Evolutionary conservation across 2,797 vertebrate species (phyloP), one percentile per base, ranked within the genome.

Genomic region (Synaphobranchus kaupii): DNA sequence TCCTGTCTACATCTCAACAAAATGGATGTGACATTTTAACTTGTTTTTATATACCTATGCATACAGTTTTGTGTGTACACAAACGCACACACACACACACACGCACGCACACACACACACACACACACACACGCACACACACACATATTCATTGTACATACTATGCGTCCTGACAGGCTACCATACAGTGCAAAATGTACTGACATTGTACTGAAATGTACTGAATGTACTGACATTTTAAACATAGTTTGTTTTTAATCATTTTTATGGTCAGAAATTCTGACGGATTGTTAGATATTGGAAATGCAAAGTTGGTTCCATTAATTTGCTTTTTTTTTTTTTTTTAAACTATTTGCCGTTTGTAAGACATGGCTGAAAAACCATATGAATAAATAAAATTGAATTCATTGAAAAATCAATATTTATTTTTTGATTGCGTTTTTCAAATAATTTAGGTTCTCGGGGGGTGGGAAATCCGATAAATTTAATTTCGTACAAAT

Each of bases 361-460:
- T 56, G 12, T 15, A 56, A 56, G 17, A n/a, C 22, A 66, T 66
- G 7, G 60, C 22, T 66, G 60, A 22, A 28, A 66, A 66, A 66
- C 60, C 60, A 66, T 9, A 66, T 66, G 60, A 66, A 66, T 66
- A 66, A 66, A 66, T 66, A 66, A 66, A 66, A 66, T 66, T 66
- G 5, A 66, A 66, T 66, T 13, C 60, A 25, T n/a, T 66, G 60
- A 66, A 25, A n/a, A 66, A 66, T 66, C 60, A n/a, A 66, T 66
- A n/a, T 66, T 66, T n/a, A 66, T 89, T 84, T 91, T 93, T 91
- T 80, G 34, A 81, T 66, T 66, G 60, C 60, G n/a, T 66, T n/a
- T 66, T 66, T 66, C 60, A n/a, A 56, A 56, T 56, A 56, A 15
- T 56, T 56, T 17, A 15, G 22, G 60, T 66, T 66, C 20, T 66